These are phyloP conservation scores for Hypsibius dujardini DNA, from an alignment of 1,140 invertebrate genomes.

Conservation along the genomic window DNA sequence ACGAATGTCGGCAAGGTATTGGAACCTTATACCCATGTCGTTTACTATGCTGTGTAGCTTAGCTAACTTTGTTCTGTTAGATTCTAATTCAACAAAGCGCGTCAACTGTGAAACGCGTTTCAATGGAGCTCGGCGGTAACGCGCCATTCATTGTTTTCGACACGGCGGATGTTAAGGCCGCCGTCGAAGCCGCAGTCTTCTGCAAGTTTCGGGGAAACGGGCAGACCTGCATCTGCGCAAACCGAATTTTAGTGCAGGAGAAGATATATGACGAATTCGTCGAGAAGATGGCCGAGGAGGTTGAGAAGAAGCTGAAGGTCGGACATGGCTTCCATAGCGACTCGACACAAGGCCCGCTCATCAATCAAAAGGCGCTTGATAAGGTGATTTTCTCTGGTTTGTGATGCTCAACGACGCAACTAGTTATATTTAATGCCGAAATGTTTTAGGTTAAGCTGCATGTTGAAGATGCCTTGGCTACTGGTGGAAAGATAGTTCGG, in stretches of 20 bases:
- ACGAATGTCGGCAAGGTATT: slow-evolving; percentile 35
- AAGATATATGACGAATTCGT: slow-evolving; percentile 68
- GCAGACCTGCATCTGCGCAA: slow-evolving; percentile 89
- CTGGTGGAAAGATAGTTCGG: slow-evolving; percentile 29
- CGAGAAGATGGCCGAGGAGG: slow-evolving; percentile 45
- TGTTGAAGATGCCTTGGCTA: slow-evolving; percentile 28
- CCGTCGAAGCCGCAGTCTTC: slow-evolving; percentile 63
- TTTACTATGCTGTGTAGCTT: too few relatives aligned
- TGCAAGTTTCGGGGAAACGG: slow-evolving; percentile 91
- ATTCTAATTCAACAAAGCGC: slow-evolving; percentile 67
- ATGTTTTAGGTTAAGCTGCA: slow-evolving; percentile 26
- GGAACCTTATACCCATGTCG: too few relatives aligned
- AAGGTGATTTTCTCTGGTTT: slow-evolving; percentile 40
- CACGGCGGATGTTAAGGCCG: slow-evolving; percentile 70
- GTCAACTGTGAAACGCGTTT: slow-evolving; percentile 65
- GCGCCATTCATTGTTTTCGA: slow-evolving; percentile 94
- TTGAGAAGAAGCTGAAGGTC: slow-evolving; percentile 51
- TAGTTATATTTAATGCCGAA: too few relatives aligned
- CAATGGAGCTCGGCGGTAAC: slow-evolving; percentile 89
- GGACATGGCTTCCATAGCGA: slow-evolving; percentile 56
- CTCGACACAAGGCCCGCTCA: slow-evolving; percentile 70
- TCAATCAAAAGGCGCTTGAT: slow-evolving; percentile 64
- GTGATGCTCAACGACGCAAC: not conserved
- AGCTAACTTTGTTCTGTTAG: slow-evolving; percentile 31
- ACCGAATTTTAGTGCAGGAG: slow-evolving; percentile 76